A percentile compares a stretch with the other conserved stretches of the same genome.
These are phyloP conservation scores for Trachelipus rathkii DNA, from an alignment of 1,140 invertebrate genomes.

Conservation along the genomic window DNA sequence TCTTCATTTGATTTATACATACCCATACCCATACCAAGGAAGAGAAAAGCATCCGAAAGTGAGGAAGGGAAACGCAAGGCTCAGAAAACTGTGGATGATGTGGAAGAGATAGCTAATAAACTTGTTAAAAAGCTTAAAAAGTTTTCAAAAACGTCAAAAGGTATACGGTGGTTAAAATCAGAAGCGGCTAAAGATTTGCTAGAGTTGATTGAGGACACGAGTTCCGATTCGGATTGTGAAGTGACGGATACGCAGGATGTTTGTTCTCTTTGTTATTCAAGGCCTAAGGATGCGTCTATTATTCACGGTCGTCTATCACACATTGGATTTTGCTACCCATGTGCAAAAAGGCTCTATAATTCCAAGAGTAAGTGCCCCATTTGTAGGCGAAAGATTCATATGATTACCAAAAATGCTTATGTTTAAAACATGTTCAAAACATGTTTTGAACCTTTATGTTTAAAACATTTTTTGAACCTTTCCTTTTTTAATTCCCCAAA, in stretches of 20 bases:
- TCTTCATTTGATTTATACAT: background rate
- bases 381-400: constrained; percentile 38
- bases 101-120: background rate
- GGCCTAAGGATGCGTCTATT: constrained; percentile 39
- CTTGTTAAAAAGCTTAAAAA: constrained; percentile 16
- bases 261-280: constrained; percentile 33
- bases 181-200: constrained; percentile 13
- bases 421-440: too few species aligned
- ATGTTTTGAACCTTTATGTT: too few species aligned
- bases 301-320: constrained; percentile 40
- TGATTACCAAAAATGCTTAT: constrained; percentile 36
- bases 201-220: background rate
- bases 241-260: constrained; percentile 8
- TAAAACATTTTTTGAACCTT: too few species aligned
- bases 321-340: constrained; percentile 38
- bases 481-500: too few species aligned
- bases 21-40: constrained; percentile 5
- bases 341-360: constrained; percentile 35
- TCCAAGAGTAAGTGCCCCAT: constrained; percentile 33
- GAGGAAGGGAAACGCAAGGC: constrained; percentile 20
- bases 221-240: background rate
- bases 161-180: constrained; percentile 27
- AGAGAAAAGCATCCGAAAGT: constrained; percentile 19
- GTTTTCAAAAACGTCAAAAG: constrained; percentile 5
- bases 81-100: background rate